phyloP scores from a whole-genome alignment of 2,797 vertebrate species.

The Sphenopsis melanotis region DNA sequence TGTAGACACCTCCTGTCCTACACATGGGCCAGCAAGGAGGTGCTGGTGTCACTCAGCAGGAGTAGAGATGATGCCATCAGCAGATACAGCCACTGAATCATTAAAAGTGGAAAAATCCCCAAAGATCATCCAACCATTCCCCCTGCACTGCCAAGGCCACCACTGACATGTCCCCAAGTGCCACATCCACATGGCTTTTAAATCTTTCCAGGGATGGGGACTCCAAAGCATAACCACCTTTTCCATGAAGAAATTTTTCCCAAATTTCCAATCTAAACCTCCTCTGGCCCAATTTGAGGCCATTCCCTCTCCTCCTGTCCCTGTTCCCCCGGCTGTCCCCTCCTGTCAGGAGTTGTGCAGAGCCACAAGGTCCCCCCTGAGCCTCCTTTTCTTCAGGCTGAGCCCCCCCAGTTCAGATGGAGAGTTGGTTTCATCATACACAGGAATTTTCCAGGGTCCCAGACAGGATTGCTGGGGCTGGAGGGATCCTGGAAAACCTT shows the following conservation, averaged over 20 bases:
- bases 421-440: not conserved
- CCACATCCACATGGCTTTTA: rapidly evolving
- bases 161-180: not conserved
- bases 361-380: no score
- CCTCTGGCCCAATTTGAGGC: rapidly evolving
- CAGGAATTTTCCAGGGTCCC: not conserved
- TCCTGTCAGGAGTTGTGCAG: no score
- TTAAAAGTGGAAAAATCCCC: not conserved
- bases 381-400: no score
- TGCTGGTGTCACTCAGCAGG: not conserved
- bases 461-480: not conserved
- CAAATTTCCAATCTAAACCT: rapidly evolving
- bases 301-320: rapidly evolving
- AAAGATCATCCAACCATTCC: not conserved
- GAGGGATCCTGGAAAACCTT: not conserved
- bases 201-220: not conserved
- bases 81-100: not conserved
- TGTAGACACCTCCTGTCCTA: not conserved
- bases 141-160: not conserved
- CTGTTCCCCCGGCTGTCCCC: not conserved
- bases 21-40: not conserved
- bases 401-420: not conserved
- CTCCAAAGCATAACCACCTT: rapidly evolving
- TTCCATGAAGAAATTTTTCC: not conserved
- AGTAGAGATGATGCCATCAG: not conserved